Percentiles rank a stretch among this genome's conserved stretches.
These are phyloP conservation scores for Leptinotarsa defecta DNA, from an alignment of 1,140 invertebrate species.

Conservation along the genomic window DNA sequence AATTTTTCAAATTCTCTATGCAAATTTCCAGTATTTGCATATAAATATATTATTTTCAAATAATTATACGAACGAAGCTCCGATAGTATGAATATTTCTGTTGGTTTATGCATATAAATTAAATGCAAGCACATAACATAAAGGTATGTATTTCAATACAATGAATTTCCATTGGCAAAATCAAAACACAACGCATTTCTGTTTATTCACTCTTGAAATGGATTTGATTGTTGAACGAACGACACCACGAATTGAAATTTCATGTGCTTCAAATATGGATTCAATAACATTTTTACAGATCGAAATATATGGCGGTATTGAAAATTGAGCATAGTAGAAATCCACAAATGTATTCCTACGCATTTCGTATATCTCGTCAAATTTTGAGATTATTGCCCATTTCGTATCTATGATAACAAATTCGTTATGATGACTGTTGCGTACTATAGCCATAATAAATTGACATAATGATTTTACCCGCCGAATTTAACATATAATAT, in stretches of 20 bases:
- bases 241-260: neutral
- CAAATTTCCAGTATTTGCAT: slow-evolving; percentile 9
- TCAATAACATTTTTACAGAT: neutral
- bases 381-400: too few species aligned
- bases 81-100: slow-evolving; percentile 18
- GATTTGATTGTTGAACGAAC: neutral
- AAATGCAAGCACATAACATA: slow-evolving; percentile 12
- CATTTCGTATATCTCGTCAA: too few species aligned
- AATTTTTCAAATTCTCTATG: neutral
- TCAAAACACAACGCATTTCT: neutral
- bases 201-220: slow-evolving; percentile 2
- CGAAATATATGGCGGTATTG: neutral
- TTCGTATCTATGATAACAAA: too few species aligned
- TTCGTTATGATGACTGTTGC: too few species aligned
- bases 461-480: too few species aligned
- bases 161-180: neutral
- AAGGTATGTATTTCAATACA: slow-evolving; percentile 7
- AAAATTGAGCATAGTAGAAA: too few species aligned
- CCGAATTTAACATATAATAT: too few species aligned
- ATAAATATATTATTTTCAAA: slow-evolving; percentile 19
- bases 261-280: neutral
- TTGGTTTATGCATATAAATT: slow-evolving; percentile 17
- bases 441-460: too few species aligned
- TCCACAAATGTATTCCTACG: too few species aligned
- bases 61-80: slow-evolving; percentile 13